Base-by-base conservation (phyloP, 2,797 vertebrate species). In the Lithobates sylvaticus region DNA sequence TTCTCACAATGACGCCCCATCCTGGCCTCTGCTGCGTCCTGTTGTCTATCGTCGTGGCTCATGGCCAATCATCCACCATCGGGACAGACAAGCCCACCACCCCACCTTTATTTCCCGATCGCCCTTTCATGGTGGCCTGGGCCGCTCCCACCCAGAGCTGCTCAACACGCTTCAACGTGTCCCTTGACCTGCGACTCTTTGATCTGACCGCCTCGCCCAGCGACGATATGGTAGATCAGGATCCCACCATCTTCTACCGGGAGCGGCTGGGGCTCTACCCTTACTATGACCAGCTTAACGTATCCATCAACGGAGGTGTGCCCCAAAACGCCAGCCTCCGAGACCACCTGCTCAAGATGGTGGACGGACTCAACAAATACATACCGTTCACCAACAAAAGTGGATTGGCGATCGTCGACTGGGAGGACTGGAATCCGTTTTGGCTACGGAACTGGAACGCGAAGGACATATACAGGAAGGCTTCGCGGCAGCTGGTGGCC, bases 371-470 rank as follows among this genome's bases (percentile, higher is more conserved):
- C 18, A 0, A 73, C 1, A 96, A 93, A 88, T 99, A 99, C 87
- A 98, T 99, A 61, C 93, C 91, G 3, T 94, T 96, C 0, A 26
- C 83, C 0, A 84, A 88, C 6, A 94, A 93, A 3, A 94, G 91
- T 13, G 97, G 98, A 0, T 93, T 99, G 89, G 97, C 98, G 0
- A 93, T 99, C 84, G 99, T 99, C 0, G 98, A 99, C 93, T 99
- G 98, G 98, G 98, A 99, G 86, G 97, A 99, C 84, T 99, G 98
- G 98, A 94, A 97, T n/a, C 98, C 98, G 0, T 95, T 98, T 34
- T 99, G 98, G 98, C 95, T 98, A 84, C 95, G 98, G 5, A 99
- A 99, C 94, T 99, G 98, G 98, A 94, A 96, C 12, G 87, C 86
- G 76, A 99, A 99, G 91, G 93, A 95, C 42, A 84, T 98, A 42